Evolutionary conservation across 2,888 invertebrate species (phyloP), one percentile per base, ranked within the genome.

Genomic region (Lasioglossum vierecki): DNA sequence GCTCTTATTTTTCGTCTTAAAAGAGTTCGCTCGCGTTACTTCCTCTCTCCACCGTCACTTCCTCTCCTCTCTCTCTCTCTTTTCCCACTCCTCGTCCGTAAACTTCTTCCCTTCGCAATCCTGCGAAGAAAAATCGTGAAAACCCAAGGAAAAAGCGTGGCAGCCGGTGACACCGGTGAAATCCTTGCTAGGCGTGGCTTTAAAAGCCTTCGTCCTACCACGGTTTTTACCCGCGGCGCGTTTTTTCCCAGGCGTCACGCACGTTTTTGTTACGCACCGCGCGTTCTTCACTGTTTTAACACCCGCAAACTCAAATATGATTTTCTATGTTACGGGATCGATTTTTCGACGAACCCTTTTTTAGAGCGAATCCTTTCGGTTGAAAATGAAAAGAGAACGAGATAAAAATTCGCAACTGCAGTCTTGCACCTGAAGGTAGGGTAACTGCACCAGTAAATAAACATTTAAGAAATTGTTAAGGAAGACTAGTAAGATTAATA

Each of bases 1-100:
- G 85, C 89, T 90, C 91, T 92, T 90, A 91, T 92, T 92, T 91
- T 85, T 90, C 88, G 75, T 83, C 87, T 89, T 88, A 83, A 89
- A 90, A 87, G 84, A 88, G 86, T 88, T 79, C 82, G 74, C 83
- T 74, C 77, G 73, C 86, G 78, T 78, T 76, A 35, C 75, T 79
- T 80, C 76, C 53, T 63, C 80, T 72, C 41, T 46, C 73, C 73
- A 26, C 66, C 35, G 66, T 66, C 66, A 35, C 66, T 35, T 35
- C 66, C 66, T 35, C 66, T 46, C 18, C 1, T 79, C 70, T 78
- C 71, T 63, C 77, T 79, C 71, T 26, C 79, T 63, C 49, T 35
- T 1, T 39, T 57, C 13, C 66, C 46, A 44, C 57, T 46, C 30
- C 72, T 30, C 66, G 53, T 84, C 63, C 76, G 76, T 70, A 49